phyloP scores from a whole-genome alignment of 2,113 vertebrate species.

The Acinonyx jubatus region DNA sequence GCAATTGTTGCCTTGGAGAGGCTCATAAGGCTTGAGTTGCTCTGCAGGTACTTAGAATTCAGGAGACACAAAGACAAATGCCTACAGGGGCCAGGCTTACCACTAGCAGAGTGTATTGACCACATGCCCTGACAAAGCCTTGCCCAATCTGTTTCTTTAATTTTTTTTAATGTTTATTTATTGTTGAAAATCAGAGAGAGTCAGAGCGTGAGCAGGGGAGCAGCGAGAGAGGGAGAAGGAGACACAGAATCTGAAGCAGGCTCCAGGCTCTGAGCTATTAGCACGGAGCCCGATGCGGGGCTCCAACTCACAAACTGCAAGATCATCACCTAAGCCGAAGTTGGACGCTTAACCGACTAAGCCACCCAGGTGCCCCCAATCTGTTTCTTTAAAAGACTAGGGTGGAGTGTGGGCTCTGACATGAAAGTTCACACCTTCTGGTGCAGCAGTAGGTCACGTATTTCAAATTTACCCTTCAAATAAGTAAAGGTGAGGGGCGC shows the following conservation, averaged over 20 bases:
- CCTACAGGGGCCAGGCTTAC: neutral
- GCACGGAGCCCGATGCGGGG: no score
- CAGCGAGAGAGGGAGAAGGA: no score
- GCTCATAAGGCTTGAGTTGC: neutral
- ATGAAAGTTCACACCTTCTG: neutral
- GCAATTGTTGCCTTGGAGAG: neutral
- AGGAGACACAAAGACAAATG: neutral
- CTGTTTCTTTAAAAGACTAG: no score
- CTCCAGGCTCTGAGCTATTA: no score
- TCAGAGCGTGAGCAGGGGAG: no score
- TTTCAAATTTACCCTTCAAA: neutral
- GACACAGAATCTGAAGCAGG: no score
- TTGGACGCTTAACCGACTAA: no score
- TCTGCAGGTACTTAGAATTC: neutral
- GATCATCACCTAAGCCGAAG: no score
- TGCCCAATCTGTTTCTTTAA: neutral
- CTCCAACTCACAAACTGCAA: no score
- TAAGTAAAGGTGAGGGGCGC: neutral
- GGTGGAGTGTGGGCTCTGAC: neutral
- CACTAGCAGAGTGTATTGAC: accelerated
- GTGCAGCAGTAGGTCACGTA: neutral
- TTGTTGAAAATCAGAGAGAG: no score
- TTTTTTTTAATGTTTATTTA: no score
- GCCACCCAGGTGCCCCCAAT: no score
- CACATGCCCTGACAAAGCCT: neutral